Conservation (phyloP, 2,797 vertebrate genomes). For the Gastrophryne carolinensis region DNA sequence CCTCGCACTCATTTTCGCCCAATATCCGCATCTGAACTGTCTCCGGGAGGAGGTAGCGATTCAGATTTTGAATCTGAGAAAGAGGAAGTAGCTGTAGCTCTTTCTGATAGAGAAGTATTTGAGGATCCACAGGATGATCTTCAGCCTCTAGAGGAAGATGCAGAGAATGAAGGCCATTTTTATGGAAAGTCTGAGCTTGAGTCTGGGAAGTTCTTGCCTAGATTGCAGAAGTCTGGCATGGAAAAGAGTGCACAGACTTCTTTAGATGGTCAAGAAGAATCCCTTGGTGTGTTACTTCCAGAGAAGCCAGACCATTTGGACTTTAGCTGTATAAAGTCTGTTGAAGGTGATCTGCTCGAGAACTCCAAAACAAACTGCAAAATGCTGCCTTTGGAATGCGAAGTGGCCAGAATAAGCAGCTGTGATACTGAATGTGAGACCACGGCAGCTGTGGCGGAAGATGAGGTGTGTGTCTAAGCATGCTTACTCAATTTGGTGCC, state of each 20-base stretch:
- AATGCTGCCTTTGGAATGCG: conserved; percentile 75
- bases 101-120: conserved; percentile 82
- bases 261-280: conserved; percentile 95
- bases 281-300: conserved; percentile 73
- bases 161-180: conserved; percentile 94
- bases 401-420: conserved; percentile 73
- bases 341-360: conserved; percentile 68
- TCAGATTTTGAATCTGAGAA: conserved; percentile 96
- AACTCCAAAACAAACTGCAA: conserved; percentile 75
- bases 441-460: conserved; percentile 76
- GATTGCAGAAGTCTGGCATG: conserved; percentile 97
- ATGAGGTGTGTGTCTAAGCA: conserved; percentile 79
- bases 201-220: conserved; percentile 95
- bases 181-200: conserved; percentile 98
- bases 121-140: conserved; percentile 96
- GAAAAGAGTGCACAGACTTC: conserved; percentile 99
- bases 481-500: not conserved
- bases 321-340: conserved; percentile 76
- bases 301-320: conserved; percentile 81
- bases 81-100: conserved; percentile 81
- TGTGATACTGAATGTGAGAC: conserved; percentile 76
- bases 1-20: conserved; percentile 98
- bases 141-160: conserved; percentile 96
- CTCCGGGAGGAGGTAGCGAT: conserved; percentile 91
- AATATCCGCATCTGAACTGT: conserved; percentile 95